phyloP scores from a whole-genome alignment of 2,888 invertebrate genomes.

The Dioctria rufipes region DNA sequence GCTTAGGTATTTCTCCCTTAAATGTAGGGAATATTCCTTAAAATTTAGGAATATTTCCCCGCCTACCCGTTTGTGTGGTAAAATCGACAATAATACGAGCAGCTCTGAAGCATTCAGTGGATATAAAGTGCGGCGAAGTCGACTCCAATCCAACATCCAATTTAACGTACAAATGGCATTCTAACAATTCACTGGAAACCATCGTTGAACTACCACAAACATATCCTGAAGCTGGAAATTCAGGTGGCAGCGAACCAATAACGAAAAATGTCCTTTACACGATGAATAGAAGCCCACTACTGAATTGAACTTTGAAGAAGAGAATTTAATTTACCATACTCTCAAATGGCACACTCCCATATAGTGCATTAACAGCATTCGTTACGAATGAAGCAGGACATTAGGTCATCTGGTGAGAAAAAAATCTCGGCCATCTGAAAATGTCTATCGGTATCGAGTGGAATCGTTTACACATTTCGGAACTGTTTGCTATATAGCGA shows the following conservation, averaged over 20 bases:
- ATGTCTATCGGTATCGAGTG: conserved; percentile 69
- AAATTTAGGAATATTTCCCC: too few relatives aligned
- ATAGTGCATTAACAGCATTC: conserved; percentile 66
- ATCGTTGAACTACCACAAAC: conserved; percentile 68
- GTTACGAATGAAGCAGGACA: conserved; percentile 60
- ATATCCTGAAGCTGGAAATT: not conserved
- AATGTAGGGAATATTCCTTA: too few relatives aligned
- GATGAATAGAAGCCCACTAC: conserved; percentile 52
- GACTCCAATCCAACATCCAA: conserved; percentile 71
- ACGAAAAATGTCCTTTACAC: conserved; percentile 51
- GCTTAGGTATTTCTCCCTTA: too few relatives aligned
- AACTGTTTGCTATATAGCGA: conserved; percentile 70
- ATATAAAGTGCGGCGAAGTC: conserved; percentile 71
- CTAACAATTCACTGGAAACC: conserved; percentile 71
- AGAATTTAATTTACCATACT: conserved; percentile 54
- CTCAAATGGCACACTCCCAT: conserved; percentile 70
- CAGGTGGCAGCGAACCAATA: not conserved
- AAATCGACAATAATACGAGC: conserved; percentile 70
- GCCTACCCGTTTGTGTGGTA: conserved; percentile 69
- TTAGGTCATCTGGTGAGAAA: conserved; percentile 47
- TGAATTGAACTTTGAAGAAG: conserved; percentile 47
- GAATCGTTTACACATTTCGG: conserved; percentile 71
- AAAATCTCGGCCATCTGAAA: conserved; percentile 65
- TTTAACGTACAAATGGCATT: conserved; percentile 72
- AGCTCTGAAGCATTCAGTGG: conserved; percentile 70